phyloP scores from a whole-genome alignment of 2,113 vertebrate genomes.

The Labeo catla region DNA sequence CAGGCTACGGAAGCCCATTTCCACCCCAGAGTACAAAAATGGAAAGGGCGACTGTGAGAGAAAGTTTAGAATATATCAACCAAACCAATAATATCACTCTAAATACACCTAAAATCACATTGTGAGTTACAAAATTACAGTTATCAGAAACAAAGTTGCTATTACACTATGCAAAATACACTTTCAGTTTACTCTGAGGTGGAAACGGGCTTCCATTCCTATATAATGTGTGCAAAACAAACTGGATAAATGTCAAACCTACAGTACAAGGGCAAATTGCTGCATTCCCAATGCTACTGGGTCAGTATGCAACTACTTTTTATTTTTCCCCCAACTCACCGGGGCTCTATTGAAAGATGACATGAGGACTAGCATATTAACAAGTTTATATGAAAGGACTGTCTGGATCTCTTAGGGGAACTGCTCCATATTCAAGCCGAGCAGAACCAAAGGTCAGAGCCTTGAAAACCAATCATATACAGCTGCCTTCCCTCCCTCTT shows the following conservation, averaged over 20 bases:
- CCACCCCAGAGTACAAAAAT: neutral
- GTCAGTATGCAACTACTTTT: neutral
- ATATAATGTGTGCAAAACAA: neutral
- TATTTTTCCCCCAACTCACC: slow-evolving; percentile 1
- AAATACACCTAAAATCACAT: neutral
- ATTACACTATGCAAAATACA: neutral
- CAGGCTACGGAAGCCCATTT: neutral
- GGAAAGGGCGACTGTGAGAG: neutral
- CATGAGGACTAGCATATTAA: slow-evolving; percentile 47
- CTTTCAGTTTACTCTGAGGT: neutral
- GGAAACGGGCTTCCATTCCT: neutral
- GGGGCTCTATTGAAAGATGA: slow-evolving; percentile 49
- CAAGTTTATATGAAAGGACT: slow-evolving; percentile 47
- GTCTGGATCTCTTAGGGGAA: slow-evolving; percentile 47
- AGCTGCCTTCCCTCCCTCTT: neutral
- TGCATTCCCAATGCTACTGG: neutral
- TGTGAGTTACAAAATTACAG: neutral
- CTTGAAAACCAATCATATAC: slow-evolving; percentile 42
- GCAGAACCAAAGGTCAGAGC: slow-evolving; percentile 57
- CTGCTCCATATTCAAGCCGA: slow-evolving; percentile 50
- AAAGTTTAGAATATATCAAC: neutral
- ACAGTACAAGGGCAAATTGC: neutral
- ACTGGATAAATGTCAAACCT: slow-evolving; percentile 2
- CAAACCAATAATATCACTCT: too few species aligned
- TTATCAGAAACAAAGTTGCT: neutral